Evolutionary conservation across 2,113 vertebrate species (phyloP).

Genomic region (Pelvicachromis taeniatus): DNA sequence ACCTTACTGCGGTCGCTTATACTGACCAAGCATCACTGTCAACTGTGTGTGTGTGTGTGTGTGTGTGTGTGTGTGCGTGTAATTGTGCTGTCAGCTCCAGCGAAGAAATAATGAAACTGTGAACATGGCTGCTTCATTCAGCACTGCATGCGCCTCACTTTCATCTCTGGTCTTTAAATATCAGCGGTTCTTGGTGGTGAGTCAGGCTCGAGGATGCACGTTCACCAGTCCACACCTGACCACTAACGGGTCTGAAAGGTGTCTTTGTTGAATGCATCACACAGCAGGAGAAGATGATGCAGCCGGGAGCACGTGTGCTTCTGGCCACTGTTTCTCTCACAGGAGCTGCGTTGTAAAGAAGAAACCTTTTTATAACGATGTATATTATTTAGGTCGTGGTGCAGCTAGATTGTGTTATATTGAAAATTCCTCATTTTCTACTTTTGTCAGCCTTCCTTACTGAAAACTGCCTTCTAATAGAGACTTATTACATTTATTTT

Average conservation of each 20-base stretch:
- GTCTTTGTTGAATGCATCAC: neutral
- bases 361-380: neutral
- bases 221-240: conserved; percentile 14
- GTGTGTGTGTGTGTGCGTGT: neutral
- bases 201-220: conserved; percentile 2
- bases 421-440: neutral
- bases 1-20: neutral
- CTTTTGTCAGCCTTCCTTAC: neutral
- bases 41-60: neutral
- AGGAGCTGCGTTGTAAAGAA: neutral
- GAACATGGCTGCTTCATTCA: neutral
- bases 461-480: conserved; percentile 4
- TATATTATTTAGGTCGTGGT: neutral
- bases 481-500: conserved; percentile 36
- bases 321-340: neutral
- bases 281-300: neutral
- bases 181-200: conserved; percentile 3
- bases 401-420: neutral
- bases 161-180: neutral
- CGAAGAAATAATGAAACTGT: neutral
- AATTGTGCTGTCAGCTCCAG: neutral
- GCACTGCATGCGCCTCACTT: neutral
- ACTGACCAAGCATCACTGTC: conserved; percentile 28
- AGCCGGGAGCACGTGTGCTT: neutral
- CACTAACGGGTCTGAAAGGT: conserved; percentile 23